A percentile compares a stretch with the other conserved stretches of the same genome.
These are phyloP conservation scores for Acanthopleura granulata DNA, from an alignment of 2,888 invertebrate genomes.

Conservation along the genomic window DNA sequence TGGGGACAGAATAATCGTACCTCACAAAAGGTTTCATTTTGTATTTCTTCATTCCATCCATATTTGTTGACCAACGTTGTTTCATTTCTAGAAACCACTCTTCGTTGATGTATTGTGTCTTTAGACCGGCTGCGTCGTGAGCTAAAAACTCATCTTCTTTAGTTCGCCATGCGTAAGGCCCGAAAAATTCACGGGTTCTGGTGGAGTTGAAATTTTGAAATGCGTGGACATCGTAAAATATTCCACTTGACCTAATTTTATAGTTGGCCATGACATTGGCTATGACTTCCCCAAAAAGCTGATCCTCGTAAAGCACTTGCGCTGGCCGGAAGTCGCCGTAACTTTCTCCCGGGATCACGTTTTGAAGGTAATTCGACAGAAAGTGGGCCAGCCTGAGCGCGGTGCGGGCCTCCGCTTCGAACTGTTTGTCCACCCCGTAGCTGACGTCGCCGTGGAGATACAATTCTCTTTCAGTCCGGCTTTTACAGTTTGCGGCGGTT, in stretches of 20 bases:
- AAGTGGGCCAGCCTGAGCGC: conserved; percentile 96
- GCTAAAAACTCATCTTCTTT: conserved; percentile 74
- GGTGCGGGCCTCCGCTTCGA: conserved; percentile 94
- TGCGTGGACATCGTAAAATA: conserved; percentile 92
- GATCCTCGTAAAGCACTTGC: conserved; percentile 76
- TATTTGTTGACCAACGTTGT: conserved; percentile 94
- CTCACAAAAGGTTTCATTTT: conserved; percentile 92
- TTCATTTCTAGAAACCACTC: conserved; percentile 89
- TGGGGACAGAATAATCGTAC: conserved; percentile 76
- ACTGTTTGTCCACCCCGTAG: conserved; percentile 88
- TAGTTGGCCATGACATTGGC: conserved; percentile 91
- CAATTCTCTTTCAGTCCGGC: conserved; percentile 77
- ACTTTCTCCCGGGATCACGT: conserved; percentile 68
- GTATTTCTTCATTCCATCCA: conserved; percentile 88
- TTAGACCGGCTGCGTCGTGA: conserved; percentile 60
- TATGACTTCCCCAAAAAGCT: conserved; percentile 95
- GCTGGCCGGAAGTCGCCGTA: conserved; percentile 67
- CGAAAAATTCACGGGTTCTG: conserved; percentile 75
- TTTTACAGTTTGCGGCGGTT: conserved; percentile 36
- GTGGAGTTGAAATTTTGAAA: conserved; percentile 76
- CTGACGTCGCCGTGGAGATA: conserved; percentile 84
- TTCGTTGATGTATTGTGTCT: conserved; percentile 80
- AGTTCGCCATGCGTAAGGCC: conserved; percentile 83
- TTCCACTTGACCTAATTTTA: conserved; percentile 92
- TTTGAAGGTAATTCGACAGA: conserved; percentile 91